Evolutionary conservation across 2,797 vertebrate genomes (phyloP), one percentile per base, ranked within the genome.

Genomic region (Valencia hispanica): DNA sequence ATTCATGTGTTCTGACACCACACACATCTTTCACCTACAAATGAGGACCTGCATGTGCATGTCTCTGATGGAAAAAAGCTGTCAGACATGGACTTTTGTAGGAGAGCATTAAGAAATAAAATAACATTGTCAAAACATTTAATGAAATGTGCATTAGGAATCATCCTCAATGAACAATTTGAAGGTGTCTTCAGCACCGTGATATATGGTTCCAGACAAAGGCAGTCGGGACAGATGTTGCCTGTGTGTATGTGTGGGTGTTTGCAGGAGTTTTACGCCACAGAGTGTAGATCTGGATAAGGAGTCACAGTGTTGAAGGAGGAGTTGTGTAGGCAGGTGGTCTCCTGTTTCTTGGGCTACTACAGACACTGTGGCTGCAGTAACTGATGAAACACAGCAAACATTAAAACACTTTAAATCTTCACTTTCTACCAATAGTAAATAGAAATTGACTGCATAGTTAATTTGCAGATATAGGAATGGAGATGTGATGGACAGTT

Each of bases 101-200:
- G 82, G 77, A 82, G 73, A 55, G 27, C 30, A 48, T 73, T 66
- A 75, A 88, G 85, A 88, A 90, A 92, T 90, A 83, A 89, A 86
- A 89, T 55, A 87, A 80, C 68, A 80, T 63, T 75, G 87, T 86
- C 86, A 88, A 81, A 90, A 85, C 73, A 84, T 89, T 88, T 81
- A 83, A 91, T 89, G 74, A 86, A 89, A 89, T 36, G 69, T 84
- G 85, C 80, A 85, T 89, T 79, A 84, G 80, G 79, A 83, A 59
- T 84, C 88, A 81, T 85, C 70, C 90, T 90, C 87, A 68, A 53
- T 77, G 89, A 73, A 77, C 82, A 84, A 84, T 91, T 90, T 85
- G 79, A 92, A 90, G 84, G 87, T 89, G 87, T 86, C 80, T 80
- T 84, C 75, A 66, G 72, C 57, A 39, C 18, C 83, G 86, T 88